These are phyloP conservation scores for Epinotia ramella DNA, from an alignment of 2,888 invertebrate genomes.

Conservation along the genomic window DNA sequence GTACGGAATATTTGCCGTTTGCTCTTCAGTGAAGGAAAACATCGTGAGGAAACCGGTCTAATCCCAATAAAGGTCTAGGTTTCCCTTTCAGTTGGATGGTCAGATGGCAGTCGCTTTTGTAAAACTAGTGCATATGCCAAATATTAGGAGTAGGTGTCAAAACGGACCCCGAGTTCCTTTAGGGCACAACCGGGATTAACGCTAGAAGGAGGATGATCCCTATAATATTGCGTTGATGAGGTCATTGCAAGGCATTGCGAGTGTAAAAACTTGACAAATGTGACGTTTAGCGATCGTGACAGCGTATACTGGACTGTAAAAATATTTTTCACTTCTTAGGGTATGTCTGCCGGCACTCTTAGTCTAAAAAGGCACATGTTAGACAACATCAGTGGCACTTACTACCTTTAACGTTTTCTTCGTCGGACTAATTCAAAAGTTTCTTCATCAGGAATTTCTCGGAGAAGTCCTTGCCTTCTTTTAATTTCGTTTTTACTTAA, in stretches of 20 bases:
- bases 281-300: not conserved
- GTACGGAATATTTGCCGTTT: no score
- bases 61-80: no score
- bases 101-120: no score
- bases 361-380: not conserved
- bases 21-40: no score
- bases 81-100: no score
- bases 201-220: no score
- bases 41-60: no score
- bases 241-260: not conserved
- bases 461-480: slow-evolving; percentile 45
- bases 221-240: not conserved
- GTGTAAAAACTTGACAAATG: not conserved
- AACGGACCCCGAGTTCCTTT: no score
- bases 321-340: not conserved
- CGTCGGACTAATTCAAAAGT: slow-evolving; percentile 46
- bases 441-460: slow-evolving; percentile 45
- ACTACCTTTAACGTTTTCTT: not conserved
- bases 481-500: slow-evolving; percentile 48
- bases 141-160: no score
- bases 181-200: no score
- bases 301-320: not conserved
- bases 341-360: not conserved
- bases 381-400: not conserved
- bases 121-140: no score